Evolutionary conservation across 2,113 vertebrate species (phyloP), one percentile per base, ranked within the genome.

Genomic region (Colossoma macropomum): DNA sequence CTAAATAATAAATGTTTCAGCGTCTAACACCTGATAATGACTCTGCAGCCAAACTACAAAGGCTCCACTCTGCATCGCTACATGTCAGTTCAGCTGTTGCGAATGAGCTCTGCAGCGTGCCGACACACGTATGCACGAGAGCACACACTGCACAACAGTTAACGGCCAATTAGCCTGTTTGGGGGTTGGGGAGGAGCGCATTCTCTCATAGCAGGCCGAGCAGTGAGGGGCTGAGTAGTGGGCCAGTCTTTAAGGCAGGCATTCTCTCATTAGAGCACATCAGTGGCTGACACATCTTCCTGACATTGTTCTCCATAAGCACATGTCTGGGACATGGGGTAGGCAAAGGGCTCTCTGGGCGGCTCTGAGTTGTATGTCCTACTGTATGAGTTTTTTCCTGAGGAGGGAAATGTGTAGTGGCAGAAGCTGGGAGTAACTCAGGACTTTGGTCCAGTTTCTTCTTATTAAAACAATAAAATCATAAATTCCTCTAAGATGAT

Each of bases 201-300:
- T 81, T 76, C 34, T 78, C 48, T 59, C 65, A 79, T 56, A 52
- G 77, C 71, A 86, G 63, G 56, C 66, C 34, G 69, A 81, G 72
- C 79, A 38, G 21, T 32, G 52, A 65, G 41, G 38, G 25, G 84
- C 69, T 54, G 80, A 80, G 45, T 59, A 74, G 75, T 81, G 56
- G 50, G 74, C 34, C 41, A 34, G 38, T 54, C 23, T 63, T 75
- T 81, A 63, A 82, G 54, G 79, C 38, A 50, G 73, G 59, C 75
- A 62, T 76, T 66, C 79, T 86, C 91, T 93, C 90, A 91, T 92
- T 93, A 93, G 89, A 89, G 89, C 80, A 60, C 89, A 92, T 92
- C 92, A 92, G 87, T 81, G 69, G 85, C 80, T 85, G 87, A 87
- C 89, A 86, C 73, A 54, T 92, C 92, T 92, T 74, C 70, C 81